Conservation (phyloP, 2,888 invertebrate genomes). For the Lithophane semibrunnea region DNA sequence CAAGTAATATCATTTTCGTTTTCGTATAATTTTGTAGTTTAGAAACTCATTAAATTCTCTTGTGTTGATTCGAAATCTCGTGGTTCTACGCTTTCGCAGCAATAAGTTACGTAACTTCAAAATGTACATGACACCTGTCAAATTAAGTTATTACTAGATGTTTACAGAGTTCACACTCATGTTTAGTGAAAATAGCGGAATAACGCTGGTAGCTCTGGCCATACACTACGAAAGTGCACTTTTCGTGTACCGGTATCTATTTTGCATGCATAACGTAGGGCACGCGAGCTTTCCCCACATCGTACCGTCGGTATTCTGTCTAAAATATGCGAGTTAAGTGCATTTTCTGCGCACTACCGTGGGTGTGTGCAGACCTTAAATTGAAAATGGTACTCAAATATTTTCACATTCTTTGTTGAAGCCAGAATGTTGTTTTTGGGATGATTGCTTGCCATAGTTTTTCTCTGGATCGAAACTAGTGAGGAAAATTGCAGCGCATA, state of each 20-base stretch:
- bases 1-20: not conserved
- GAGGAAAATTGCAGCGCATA: not conserved
- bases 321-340: slow-evolving; percentile 38
- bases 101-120: not conserved
- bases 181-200: not conserved
- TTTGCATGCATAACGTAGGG: slow-evolving; percentile 42
- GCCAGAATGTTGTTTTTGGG: slow-evolving; percentile 6
- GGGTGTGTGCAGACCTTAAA: slow-evolving; percentile 17
- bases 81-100: not conserved
- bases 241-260: slow-evolving; percentile 30
- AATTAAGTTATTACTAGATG: not conserved
- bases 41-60: slow-evolving; percentile 7
- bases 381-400: slow-evolving; percentile 19
- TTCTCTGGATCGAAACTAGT: not conserved
- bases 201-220: not conserved
- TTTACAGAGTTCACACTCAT: not conserved
- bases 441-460: not conserved
- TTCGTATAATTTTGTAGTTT: slow-evolving; percentile 14
- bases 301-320: slow-evolving; percentile 17
- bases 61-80: not conserved
- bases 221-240: slow-evolving; percentile 35
- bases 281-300: slow-evolving; percentile 16
- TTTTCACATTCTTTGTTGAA: not conserved
- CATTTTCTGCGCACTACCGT: slow-evolving; percentile 27
- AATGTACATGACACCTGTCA: not conserved